Percentiles rank a stretch among this genome's conserved stretches.
Conservation (phyloP, 2,888 invertebrate species). For the Epistrophe grossulariae region DNA sequence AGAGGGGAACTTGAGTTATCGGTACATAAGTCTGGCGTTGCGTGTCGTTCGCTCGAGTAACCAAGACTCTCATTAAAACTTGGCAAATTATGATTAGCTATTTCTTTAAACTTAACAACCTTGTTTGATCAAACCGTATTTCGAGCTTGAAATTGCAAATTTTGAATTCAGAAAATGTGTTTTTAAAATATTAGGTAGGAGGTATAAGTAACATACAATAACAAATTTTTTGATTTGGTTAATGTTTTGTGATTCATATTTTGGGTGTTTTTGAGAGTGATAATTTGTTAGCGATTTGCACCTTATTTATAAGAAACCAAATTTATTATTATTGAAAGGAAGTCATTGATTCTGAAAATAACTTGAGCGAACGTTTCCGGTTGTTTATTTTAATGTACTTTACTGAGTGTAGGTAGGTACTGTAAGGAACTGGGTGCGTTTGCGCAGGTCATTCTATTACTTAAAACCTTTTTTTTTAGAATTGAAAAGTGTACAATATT, state of each 20-base stretch:
- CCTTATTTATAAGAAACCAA: no score
- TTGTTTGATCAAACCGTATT: neutral
- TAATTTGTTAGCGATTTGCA: no score
- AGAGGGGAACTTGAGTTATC: conserved; percentile 56
- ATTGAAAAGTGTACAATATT: no score
- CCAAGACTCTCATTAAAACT: conserved; percentile 60
- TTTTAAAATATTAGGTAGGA: neutral
- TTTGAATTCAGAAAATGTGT: neutral
- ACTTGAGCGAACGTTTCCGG: no score
- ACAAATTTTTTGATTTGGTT: neutral
- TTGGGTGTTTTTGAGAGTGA: no score
- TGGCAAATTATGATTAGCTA: conserved; percentile 71
- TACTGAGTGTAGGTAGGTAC: no score
- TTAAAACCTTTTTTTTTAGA: no score
- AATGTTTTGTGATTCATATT: neutral
- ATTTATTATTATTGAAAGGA: no score
- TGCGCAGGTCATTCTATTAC: no score
- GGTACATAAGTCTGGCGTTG: conserved; percentile 36
- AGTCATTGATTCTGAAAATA: no score
- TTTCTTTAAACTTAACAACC: conserved; percentile 4
- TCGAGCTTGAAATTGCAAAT: neutral
- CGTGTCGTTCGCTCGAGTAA: conserved; percentile 15
- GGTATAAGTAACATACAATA: neutral
- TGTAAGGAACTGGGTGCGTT: no score
- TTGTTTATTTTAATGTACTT: no score